A percentile compares a stretch with the other conserved stretches of the same genome.
Conservation (phyloP, 2,797 vertebrate genomes). For the Pogoniulus pusillus region DNA sequence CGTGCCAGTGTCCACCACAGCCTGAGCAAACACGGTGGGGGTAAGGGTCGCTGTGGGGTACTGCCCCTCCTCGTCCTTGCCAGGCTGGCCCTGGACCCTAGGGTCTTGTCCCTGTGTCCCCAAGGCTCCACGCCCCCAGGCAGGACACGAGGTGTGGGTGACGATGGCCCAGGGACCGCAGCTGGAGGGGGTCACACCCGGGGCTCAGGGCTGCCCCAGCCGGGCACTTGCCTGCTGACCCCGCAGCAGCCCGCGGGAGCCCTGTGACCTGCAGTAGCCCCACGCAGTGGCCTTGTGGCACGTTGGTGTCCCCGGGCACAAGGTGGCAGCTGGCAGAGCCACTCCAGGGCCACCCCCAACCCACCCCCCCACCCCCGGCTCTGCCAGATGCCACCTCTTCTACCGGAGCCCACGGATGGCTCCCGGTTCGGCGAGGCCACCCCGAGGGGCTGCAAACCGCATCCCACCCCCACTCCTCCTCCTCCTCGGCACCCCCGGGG, state of each 20-base stretch:
- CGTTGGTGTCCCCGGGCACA: not conserved
- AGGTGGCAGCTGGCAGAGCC: not conserved
- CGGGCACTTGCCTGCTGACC: not conserved
- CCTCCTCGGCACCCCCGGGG: not conserved
- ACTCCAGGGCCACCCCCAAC: not conserved
- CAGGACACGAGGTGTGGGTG: accelerated
- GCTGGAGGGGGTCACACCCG: not conserved
- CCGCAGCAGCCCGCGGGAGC: no score
- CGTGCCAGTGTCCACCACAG: not conserved
- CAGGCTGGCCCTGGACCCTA: not conserved
- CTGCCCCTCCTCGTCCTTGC: not conserved
- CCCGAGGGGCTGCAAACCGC: not conserved
- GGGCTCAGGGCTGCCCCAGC: accelerated
- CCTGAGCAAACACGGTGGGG: not conserved
- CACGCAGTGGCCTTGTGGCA: not conserved
- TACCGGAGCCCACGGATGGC: not conserved
- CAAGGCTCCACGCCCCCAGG: accelerated
- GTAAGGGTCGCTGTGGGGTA: not conserved
- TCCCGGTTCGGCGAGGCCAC: accelerated
- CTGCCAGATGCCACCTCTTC: not conserved
- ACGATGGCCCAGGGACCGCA: no score
- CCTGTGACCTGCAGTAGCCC: accelerated
- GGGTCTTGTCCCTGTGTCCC: not conserved
- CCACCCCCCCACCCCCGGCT: accelerated
- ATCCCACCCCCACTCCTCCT: not conserved